Conservation (phyloP, 2,113 vertebrate species). For the Pica pica region DNA sequence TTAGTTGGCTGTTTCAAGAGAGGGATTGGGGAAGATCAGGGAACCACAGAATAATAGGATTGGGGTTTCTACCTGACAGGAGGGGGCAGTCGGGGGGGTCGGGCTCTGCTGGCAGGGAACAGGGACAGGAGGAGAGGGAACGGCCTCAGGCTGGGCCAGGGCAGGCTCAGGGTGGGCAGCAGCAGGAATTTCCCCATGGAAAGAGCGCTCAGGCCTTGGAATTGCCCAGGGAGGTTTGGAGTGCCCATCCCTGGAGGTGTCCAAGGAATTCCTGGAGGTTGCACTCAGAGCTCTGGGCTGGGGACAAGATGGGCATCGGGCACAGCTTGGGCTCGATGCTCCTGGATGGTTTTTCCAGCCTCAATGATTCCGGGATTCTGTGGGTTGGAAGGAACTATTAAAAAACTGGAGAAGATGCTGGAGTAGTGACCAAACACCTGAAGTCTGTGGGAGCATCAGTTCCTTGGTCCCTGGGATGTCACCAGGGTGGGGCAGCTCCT, state of each 20-base stretch:
- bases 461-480: not conserved
- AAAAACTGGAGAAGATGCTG: not conserved
- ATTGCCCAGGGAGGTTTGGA: not conserved
- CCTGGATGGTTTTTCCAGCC: not conserved
- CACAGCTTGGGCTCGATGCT: not conserved
- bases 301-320: not conserved
- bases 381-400: not conserved
- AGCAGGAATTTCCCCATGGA: not conserved
- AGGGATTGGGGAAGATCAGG: not conserved
- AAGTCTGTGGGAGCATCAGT: not conserved
- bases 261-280: not conserved
- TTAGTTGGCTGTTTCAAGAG: not conserved
- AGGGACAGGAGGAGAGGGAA: not conserved
- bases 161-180: not conserved
- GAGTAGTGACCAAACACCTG: not conserved
- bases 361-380: not conserved
- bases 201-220: not conserved
- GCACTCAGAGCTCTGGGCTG: not conserved
- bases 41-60: not conserved
- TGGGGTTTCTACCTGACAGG: not conserved
- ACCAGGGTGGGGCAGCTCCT: not conserved
- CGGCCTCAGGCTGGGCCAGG: not conserved
- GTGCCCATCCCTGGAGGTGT: not conserved
- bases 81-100: not conserved
- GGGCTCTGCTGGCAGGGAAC: not conserved